Percentiles rank a stretch among this genome's conserved stretches.
Conservation (phyloP, 2,888 invertebrate genomes). For the Autographa pulchrina region DNA sequence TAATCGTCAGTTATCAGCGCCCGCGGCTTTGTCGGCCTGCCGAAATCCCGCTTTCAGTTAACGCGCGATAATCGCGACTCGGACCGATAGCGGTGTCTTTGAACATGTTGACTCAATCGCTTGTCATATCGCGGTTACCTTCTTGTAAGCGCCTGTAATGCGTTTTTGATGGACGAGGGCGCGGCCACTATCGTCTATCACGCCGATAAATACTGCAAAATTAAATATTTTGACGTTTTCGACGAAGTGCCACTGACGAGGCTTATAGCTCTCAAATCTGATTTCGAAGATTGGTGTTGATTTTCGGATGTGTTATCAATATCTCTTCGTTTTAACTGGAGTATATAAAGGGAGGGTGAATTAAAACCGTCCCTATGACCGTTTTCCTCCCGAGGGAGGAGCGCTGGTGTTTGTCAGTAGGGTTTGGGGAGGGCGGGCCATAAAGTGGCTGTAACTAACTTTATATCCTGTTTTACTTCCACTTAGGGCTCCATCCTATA, state of each 20-base stretch:
- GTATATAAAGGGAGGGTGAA: conserved; percentile 42
- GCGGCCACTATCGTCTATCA: conserved; percentile 75
- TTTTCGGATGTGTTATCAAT: conserved; percentile 27
- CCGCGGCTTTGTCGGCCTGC: conserved; percentile 84
- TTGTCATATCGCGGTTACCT: conserved; percentile 78
- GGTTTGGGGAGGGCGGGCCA: conserved; percentile 67
- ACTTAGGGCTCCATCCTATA: conserved; percentile 64
- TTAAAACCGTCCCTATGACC: conserved; percentile 32
- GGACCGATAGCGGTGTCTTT: conserved; percentile 85
- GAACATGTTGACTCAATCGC: conserved; percentile 80
- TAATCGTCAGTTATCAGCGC: conserved; percentile 83
- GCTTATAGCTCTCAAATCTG: conserved; percentile 56
- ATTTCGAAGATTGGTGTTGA: conserved; percentile 55
- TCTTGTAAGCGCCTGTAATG: conserved; percentile 83
- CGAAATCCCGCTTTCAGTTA: conserved; percentile 86
- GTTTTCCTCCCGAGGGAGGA: conserved; percentile 59
- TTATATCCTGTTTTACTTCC: conserved; percentile 77
- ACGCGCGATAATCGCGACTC: conserved; percentile 79
- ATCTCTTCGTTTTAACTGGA: conserved; percentile 11
- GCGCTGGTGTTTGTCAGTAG: conserved; percentile 43
- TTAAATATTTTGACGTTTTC: conserved; percentile 58
- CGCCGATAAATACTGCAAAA: conserved; percentile 66
- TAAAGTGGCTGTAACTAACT: conserved; percentile 69
- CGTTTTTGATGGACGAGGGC: conserved; percentile 85
- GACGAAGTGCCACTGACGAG: conserved; percentile 60